A percentile compares a stretch with the other conserved stretches of the same genome.
phyloP scores from a whole-genome alignment of 2,888 invertebrate genomes.

The Phaedon cochleariae region DNA sequence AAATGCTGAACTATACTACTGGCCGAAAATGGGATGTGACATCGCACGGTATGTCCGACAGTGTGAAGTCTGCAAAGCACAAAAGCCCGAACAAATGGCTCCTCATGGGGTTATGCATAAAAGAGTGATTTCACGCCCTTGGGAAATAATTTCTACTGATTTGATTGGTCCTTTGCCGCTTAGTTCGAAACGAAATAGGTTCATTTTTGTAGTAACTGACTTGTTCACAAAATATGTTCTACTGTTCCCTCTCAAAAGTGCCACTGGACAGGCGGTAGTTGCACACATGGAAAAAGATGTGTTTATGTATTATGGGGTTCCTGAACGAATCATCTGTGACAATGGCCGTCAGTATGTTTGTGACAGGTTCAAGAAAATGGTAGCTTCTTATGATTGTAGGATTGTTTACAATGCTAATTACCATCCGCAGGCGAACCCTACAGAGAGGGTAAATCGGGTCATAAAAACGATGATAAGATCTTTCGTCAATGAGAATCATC shows the following conservation, averaged over 20 bases:
- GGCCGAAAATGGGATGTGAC: conserved; percentile 21
- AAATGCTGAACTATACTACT: conserved; percentile 14
- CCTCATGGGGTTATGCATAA: conserved; percentile 23
- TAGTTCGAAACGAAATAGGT: conserved; percentile 9
- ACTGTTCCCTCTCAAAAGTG: conserved; percentile 12
- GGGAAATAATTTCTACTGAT: too few relatives aligned
- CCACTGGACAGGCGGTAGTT: conserved; percentile 10
- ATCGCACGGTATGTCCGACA: conserved; percentile 14
- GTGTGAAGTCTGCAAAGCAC: conserved; percentile 22
- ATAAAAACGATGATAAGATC: conserved; percentile 44
- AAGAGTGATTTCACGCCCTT: conserved; percentile 18
- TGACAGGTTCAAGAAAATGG: background rate
- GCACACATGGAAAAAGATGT: conserved; percentile 19
- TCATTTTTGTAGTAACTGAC: too few relatives aligned
- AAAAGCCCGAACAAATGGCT: conserved; percentile 22
- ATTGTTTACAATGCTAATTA: conserved; percentile 47
- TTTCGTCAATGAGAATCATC: conserved; percentile 4
- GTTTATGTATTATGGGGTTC: conserved; percentile 38
- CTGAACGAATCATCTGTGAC: conserved; percentile 34
- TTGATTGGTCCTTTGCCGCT: conserved; percentile 30
- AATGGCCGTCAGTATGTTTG: conserved; percentile 29
- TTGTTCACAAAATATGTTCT: too few relatives aligned
- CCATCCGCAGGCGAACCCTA: conserved; percentile 50
- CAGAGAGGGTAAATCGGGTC: conserved; percentile 49
- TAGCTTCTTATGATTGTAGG: conserved; percentile 27